phyloP scores from a whole-genome alignment of 1,140 invertebrate species.

The Drosophila nasuta region DNA sequence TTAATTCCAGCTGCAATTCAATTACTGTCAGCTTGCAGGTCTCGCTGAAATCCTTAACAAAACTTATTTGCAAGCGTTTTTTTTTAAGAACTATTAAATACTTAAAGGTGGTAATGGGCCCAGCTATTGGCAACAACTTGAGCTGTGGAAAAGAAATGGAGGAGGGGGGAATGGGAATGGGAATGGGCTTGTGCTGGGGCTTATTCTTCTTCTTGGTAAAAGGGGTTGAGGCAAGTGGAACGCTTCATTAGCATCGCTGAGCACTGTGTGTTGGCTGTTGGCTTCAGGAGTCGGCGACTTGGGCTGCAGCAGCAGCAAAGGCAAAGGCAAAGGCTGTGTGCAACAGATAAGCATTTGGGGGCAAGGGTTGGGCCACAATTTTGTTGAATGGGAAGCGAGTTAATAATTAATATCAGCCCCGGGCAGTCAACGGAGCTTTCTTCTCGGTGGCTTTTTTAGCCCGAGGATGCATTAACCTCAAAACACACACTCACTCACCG shows the following conservation, averaged over 20 bases:
- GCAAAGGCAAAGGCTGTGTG: slow-evolving; percentile 64
- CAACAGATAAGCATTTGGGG: slow-evolving; percentile 69
- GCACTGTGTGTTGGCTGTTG: slow-evolving; percentile 18
- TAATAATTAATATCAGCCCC: slow-evolving; percentile 80
- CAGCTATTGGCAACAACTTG: not conserved
- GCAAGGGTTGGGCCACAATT: slow-evolving; percentile 10
- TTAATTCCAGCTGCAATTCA: not conserved
- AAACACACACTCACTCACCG: slow-evolving; percentile 24
- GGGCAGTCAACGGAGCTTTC: slow-evolving; percentile 53
- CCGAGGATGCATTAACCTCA: slow-evolving; percentile 82
- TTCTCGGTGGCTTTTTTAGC: slow-evolving; percentile 42
- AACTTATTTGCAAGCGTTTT: slow-evolving; percentile 1
- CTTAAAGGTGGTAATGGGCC: slow-evolving; percentile 14
- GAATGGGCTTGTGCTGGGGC: not conserved
- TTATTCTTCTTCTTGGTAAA: not conserved
- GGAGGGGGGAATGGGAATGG: not conserved
- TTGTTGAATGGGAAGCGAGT: slow-evolving; percentile 65
- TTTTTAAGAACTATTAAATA: slow-evolving; percentile 10
- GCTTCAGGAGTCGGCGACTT: slow-evolving; percentile 43
- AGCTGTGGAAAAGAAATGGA: too few relatives aligned
- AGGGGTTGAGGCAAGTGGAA: slow-evolving; percentile 16
- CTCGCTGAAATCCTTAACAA: not conserved
- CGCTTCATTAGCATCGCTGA: slow-evolving; percentile 52
- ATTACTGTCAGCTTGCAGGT: not conserved
- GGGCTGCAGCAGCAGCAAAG: not conserved